Base-by-base conservation (phyloP, 30 jellyfish, hydroid and myxozoan species). In the Pelagia noctiluca region DNA sequence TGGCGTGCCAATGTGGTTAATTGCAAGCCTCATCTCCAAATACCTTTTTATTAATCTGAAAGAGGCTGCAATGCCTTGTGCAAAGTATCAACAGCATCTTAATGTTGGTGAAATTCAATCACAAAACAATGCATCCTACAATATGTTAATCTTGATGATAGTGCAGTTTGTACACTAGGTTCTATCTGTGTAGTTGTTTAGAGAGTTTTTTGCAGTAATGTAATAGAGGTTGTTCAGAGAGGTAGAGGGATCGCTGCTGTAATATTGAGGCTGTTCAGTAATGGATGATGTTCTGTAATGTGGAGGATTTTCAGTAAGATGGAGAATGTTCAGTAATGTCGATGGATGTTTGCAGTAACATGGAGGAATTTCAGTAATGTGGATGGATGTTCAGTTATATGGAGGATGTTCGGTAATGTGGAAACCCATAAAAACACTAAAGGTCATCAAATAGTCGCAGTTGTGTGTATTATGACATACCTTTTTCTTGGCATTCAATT, bases 401-500 rank as follows among this genome's bases (percentile, higher is more conserved):
- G 57, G 57, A 52, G 68, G 68, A 3, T 52, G 26, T 4, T n/a
- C 16, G 10, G 48, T 3, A 63, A 26, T 8, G 18, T 12, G 29
- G 49, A 26, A 11, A 3, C 24, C 21, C 71, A 16, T 25, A n/a
- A 16, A 25, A 19, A 34, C 29, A 19, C 22, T 63, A 30, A 2
- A 52, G 47, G 24, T 25, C 33, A 73, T 1, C 29, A 49, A 47
- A 18, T 11, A 5, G 32, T 42, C 71, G 1, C 73, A 30, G 3
- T 22, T 57, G 28, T n/a, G n/a, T n/a, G n/a, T n/a, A n/a, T n/a
- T n/a, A n/a, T n/a, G n/a, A n/a, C 85, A 34, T 30, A 82, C 92
- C 11, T 30, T 82, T 37, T 82, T 82, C 76, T 69, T 82, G 30
- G 92, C 22, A 26, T 69, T 71, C 35, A 42, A 32, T 35, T 82